Evolutionary conservation across 2,888 invertebrate genomes (phyloP), one percentile per base, ranked within the genome.

Genomic region (Lasioglossum oenotherae): DNA sequence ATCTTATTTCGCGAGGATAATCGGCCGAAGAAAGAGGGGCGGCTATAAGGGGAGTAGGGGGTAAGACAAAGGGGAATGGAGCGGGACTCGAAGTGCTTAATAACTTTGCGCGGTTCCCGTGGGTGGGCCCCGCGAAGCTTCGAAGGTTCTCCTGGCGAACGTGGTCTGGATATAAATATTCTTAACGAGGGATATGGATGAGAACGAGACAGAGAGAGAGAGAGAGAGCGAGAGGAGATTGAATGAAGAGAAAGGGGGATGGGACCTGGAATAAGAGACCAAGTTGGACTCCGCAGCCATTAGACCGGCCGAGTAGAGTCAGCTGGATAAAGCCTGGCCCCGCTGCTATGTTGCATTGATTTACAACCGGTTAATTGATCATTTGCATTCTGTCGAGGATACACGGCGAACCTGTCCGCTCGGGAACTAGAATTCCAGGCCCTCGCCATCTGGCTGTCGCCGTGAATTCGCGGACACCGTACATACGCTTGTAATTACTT

Each of bases 321-420:
- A 82, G 83, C 88, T 90, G 87, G 91, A 92, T 92, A 91, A 88
- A 89, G 89, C 86, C 84, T 80, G 69, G 83, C 91, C 81, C 67
- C 35, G 83, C 71, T 73, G 69, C 35, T 88, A 87, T 83, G 91
- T 90, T 90, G 89, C 87, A 87, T 91, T 94, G 93, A 94, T 94
- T 94, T 93, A 93, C 92, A 92, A 90, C 92, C 89, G 88, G 92
- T 94, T 94, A 94, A 94, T 94, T 94, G 94, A 94, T 94, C 93
- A 93, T 94, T 94, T 94, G 93, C 93, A 94, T 94, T 93, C 93
- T 87, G 87, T 81, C 76, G 74, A 77, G 74, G 81, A 84, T 81
- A 79, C 84, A 76, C 81, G 74, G 80, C 57, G 79, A 57, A 79
- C 49, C 23, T 69, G 72, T 72, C 76, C 74, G 44, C 67, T 10